Percentiles rank a stretch among this genome's conserved stretches.
Conservation (phyloP, 2,888 invertebrate genomes). For the Himalopsyche tibetana region DNA sequence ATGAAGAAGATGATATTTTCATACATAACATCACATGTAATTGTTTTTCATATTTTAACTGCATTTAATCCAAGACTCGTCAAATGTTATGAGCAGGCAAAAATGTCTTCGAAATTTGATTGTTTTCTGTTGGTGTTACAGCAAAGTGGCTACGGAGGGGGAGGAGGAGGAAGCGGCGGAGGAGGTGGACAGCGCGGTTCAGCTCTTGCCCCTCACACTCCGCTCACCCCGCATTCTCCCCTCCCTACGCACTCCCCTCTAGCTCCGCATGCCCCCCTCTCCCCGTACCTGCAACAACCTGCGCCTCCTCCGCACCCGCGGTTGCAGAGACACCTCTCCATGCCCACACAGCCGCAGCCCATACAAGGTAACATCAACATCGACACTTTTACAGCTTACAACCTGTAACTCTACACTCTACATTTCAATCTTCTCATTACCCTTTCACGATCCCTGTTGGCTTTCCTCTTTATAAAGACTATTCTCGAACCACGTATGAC, state of each 20-base stretch:
- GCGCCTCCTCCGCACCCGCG: constrained; percentile 68
- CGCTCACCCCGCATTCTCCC: constrained; percentile 79
- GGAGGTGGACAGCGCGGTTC: constrained; percentile 74
- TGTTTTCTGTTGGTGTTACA: constrained; percentile 68
- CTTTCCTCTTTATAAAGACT: constrained; percentile 26
- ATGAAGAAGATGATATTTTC: too few relatives aligned
- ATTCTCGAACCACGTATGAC: background rate
- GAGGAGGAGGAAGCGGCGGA: constrained; percentile 9
- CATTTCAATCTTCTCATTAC: constrained; percentile 31
- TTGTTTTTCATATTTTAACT: too few relatives aligned
- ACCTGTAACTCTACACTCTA: background rate
- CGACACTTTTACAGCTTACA: constrained; percentile 34
- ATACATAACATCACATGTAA: too few relatives aligned
- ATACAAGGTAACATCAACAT: constrained; percentile 33
- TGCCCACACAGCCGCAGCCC: constrained; percentile 68
- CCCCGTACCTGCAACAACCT: constrained; percentile 72
- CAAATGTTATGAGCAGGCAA: too few relatives aligned
- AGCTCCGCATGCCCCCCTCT: constrained; percentile 76
- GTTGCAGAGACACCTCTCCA: constrained; percentile 67
- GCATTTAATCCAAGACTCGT: too few relatives aligned
- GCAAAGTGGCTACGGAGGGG: constrained; percentile 75
- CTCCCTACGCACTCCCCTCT: constrained; percentile 76
- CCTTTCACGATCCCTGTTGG: background rate
- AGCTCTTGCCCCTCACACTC: constrained; percentile 75
- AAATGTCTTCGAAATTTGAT: constrained; percentile 37